A percentile compares a stretch with the other conserved stretches of the same genome.
Evolutionary conservation across 2,888 invertebrate genomes (phyloP).

Genomic region (Stictocephala bisonia): DNA sequence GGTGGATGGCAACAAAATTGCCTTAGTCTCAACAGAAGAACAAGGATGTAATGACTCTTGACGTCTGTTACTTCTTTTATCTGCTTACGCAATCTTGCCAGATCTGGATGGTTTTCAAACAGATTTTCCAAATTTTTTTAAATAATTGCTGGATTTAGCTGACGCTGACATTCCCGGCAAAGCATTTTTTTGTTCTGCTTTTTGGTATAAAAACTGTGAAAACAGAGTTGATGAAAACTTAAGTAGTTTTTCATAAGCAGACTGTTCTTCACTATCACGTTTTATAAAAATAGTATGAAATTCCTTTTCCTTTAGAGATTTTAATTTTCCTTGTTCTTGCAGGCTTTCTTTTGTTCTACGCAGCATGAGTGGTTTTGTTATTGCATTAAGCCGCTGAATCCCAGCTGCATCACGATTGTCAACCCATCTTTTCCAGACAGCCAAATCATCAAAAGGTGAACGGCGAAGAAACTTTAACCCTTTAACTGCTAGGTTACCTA

Average conservation of each 20-base stretch:
- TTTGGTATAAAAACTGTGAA: too few relatives aligned
- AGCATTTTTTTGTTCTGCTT: too few relatives aligned
- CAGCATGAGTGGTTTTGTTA: slow-evolving; percentile 87
- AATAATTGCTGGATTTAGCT: too few relatives aligned
- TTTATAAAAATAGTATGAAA: slow-evolving; percentile 71
- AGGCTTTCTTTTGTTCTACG: slow-evolving; percentile 89
- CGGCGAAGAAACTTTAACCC: slow-evolving; percentile 86
- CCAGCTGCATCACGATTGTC: slow-evolving; percentile 85
- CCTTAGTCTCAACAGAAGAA: slow-evolving; percentile 83
- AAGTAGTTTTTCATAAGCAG: slow-evolving; percentile 79
- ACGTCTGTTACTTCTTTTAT: slow-evolving; percentile 63
- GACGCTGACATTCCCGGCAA: too few relatives aligned
- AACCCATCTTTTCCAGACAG: slow-evolving; percentile 93
- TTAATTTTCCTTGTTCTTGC: slow-evolving; percentile 72
- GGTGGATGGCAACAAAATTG: slow-evolving; percentile 93
- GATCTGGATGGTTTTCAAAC: slow-evolving; percentile 67
- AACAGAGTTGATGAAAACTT: slow-evolving; percentile 65
- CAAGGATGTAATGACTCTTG: slow-evolving; percentile 75
- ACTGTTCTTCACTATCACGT: slow-evolving; percentile 76
- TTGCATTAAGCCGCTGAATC: slow-evolving; percentile 81
- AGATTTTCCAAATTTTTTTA: slow-evolving; percentile 44
- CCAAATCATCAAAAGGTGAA: slow-evolving; percentile 88
- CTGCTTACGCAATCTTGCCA: slow-evolving; percentile 70
- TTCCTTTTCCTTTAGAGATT: slow-evolving; percentile 72
- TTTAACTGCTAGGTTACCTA: too few relatives aligned